These are phyloP conservation scores for Conus ventricosus DNA, from an alignment of 1,140 invertebrate genomes.

Conservation along the genomic window DNA sequence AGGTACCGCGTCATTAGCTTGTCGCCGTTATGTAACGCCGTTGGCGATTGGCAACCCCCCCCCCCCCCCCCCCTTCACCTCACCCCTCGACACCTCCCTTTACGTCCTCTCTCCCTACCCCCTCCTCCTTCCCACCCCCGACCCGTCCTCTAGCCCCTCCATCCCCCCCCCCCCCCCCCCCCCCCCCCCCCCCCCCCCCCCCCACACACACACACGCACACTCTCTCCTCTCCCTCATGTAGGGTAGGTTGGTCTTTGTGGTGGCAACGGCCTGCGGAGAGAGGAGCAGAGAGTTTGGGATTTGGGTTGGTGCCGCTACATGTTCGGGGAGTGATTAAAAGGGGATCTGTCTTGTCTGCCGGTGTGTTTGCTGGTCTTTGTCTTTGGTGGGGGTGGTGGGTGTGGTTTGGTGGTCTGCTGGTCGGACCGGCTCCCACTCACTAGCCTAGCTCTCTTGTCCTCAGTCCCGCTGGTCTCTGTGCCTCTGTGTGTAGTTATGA, in stretches of 20 bases:
- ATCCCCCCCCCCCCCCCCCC: no score
- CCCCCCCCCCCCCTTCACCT: neutral
- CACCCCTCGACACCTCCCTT: neutral
- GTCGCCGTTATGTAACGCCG: neutral
- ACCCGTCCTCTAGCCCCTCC: neutral
- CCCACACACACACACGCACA: no score
- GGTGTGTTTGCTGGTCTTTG: no score
- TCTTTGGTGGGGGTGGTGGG: no score
- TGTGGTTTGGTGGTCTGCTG: no score
- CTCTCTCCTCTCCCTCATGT: no score
- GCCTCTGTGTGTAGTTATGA: no score
- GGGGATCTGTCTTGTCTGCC: neutral
- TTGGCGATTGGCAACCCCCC: neutral
- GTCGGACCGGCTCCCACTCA: no score
- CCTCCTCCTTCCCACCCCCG: neutral
- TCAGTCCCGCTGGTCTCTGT: no score
- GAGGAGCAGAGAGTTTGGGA: neutral
- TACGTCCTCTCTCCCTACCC: neutral
- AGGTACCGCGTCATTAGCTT: neutral
- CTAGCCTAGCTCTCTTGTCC: no score
- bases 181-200: no score
- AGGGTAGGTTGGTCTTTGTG: no score
- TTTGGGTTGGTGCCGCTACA: neutral
- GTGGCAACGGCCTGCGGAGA: neutral
- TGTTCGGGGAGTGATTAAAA: neutral